Percentiles rank a stretch among this genome's conserved stretches.
Conservation (phyloP, 2,888 invertebrate species). For the Diabrotica balteata region DNA sequence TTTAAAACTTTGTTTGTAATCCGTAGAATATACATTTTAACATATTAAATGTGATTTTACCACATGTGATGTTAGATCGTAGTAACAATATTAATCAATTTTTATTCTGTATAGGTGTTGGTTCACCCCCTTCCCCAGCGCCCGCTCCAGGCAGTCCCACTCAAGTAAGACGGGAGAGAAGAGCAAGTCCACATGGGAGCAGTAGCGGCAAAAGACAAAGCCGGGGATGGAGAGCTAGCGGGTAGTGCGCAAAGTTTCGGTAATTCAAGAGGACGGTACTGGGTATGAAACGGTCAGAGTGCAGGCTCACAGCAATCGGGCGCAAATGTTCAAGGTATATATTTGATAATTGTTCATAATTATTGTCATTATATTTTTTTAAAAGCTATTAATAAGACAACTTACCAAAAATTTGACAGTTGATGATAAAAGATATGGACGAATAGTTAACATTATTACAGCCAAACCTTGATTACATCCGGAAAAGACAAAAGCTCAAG, state of each 20-base stretch:
- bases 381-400: no score
- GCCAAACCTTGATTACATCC: no score
- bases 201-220: constrained; percentile 60
- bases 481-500: no score
- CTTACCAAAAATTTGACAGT: no score
- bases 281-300: constrained; percentile 49
- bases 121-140: constrained; percentile 65
- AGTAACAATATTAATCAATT: not conserved
- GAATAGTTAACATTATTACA: no score
- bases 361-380: no score
- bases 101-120: constrained; percentile 58
- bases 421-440: no score
- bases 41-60: no score
- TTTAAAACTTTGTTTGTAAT: no score
- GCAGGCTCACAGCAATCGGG: constrained; percentile 55
- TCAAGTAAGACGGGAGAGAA: constrained; percentile 57
- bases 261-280: constrained; percentile 75
- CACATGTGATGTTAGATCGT: no score
- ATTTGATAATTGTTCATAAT: not conserved
- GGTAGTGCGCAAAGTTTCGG: constrained; percentile 82
- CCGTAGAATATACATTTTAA: no score
- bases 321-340: constrained; percentile 41
- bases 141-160: constrained; percentile 62
- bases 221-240: constrained; percentile 68
- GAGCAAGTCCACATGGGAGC: constrained; percentile 50